Evolutionary conservation across 1,140 invertebrate genomes (phyloP), one percentile per base, ranked within the genome.

Genomic region (Drosophila pruinosa): DNA sequence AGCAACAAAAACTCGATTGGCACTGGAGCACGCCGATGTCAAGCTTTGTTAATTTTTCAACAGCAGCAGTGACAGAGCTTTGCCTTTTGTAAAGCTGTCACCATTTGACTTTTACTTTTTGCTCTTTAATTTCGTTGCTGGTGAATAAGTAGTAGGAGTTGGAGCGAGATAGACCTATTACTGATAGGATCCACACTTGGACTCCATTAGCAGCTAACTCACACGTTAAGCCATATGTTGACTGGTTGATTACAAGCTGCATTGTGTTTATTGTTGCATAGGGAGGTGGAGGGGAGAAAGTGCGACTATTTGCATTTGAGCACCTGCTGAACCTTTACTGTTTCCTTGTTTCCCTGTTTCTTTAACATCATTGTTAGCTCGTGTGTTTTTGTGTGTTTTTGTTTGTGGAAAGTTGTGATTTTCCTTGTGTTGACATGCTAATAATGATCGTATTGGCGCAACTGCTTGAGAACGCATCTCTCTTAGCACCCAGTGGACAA

Each of bases 381-480:
- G 5, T 43, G 19, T 31, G 47, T 34, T 24, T 17, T 36, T 24
- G 8, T 47, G 21, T 31, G 34, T 67, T 56, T 43, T 41, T 72
- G 70, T 79, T 75, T 75, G 69, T 78, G 62, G 80, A 85, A 86
- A 85, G 80, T 86, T 85, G 80, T 85, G 80, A 85, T 85, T 85
- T 86, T 82, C 21, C n/a, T 54, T 75, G 71, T 82, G 61, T 82
- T 82, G 74, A 78, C 79, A 86, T 86, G 80, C 76, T 85, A 86
- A 85, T 86, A 85, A 86, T 86, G 68, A 77, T 85, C 73, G 73
- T 86, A 75, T 83, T 76, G 76, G 81, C 80, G 53, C 62, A 82
- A 81, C 78, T 72, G 72, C 78, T 70, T 70, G 69, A 81, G 69
- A 77, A 80, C 53, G 61, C 57, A 81, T 39, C 75, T 64, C 73